Evolutionary conservation across 2,888 invertebrate species (phyloP).

Genomic region (Lycaena phlaeas): DNA sequence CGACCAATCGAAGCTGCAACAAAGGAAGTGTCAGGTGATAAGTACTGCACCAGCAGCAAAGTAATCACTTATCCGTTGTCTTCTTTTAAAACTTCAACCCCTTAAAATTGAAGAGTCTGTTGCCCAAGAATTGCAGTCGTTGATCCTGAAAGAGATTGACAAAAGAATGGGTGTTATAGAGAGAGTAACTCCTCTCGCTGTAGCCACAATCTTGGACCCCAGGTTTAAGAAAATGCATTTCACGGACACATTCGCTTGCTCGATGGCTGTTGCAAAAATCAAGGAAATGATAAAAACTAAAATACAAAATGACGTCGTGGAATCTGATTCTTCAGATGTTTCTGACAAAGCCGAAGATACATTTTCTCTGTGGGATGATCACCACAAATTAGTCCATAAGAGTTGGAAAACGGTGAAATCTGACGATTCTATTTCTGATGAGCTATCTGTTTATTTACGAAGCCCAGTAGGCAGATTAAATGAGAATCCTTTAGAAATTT

Average conservation of each 20-base stretch:
- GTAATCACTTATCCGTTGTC: constrained; percentile 10
- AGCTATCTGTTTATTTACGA: constrained; percentile 22
- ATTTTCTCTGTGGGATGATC: constrained; percentile 15
- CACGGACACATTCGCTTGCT: constrained; percentile 19
- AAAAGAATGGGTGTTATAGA: constrained; percentile 17
- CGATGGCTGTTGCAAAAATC: constrained; percentile 10
- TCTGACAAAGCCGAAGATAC: constrained; percentile 10
- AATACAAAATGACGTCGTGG: constrained; percentile 13
- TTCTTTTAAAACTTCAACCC: constrained; percentile 15
- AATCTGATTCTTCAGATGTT: constrained; percentile 15
- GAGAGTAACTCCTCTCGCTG: constrained; percentile 19
- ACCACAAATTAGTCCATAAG: constrained; percentile 18
- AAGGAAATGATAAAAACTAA: constrained; percentile 14
- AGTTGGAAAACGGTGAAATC: constrained; percentile 19
- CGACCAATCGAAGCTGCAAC: constrained; percentile 13
- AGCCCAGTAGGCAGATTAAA: constrained; percentile 21
- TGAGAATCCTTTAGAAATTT: constrained; percentile 22
- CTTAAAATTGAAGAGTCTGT: constrained; percentile 15
- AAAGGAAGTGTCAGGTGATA: constrained; percentile 15
- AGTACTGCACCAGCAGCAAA: constrained; percentile 17
- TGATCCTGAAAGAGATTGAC: constrained; percentile 20
- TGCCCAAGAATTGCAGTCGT: constrained; percentile 15
- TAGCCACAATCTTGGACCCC: constrained; percentile 21
- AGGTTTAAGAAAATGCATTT: constrained; percentile 12
- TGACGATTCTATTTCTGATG: constrained; percentile 21